Evolutionary conservation across 1,140 invertebrate species (phyloP).

Genomic region (Maniola jurtina): DNA sequence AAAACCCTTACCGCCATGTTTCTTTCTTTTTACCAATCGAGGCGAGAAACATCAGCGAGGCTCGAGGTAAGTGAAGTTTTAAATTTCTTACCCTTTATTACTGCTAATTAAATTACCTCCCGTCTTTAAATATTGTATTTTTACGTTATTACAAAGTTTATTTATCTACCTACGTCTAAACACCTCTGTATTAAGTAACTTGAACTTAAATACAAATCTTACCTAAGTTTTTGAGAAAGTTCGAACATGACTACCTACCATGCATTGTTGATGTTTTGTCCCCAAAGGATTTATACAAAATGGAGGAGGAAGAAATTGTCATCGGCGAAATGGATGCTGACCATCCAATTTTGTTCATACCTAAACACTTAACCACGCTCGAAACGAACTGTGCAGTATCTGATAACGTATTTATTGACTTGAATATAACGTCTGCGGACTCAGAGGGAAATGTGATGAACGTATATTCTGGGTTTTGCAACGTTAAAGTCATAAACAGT

Average conservation of each 20-base stretch:
- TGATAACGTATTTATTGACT: constrained; percentile 56
- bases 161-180: neutral
- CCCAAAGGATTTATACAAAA: constrained; percentile 39
- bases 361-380: constrained; percentile 53
- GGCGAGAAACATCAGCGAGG: constrained; percentile 35
- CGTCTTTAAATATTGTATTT: neutral
- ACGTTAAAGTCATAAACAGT: constrained; percentile 57
- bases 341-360: constrained; percentile 56
- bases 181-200: neutral
- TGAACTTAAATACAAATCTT: no score
- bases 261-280: constrained; percentile 36
- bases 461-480: constrained; percentile 61
- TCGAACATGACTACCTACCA: constrained; percentile 23
- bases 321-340: constrained; percentile 31
- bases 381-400: constrained; percentile 49
- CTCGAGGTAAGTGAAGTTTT: constrained; percentile 58
- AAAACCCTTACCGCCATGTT: constrained; percentile 18
- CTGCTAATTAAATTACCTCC: neutral
- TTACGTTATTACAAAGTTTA: neutral
- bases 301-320: constrained; percentile 39
- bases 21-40: constrained; percentile 8
- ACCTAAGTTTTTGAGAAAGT: neutral
- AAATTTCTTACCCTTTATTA: constrained; percentile 20
- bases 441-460: constrained; percentile 51
- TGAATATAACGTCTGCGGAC: constrained; percentile 57